Evolutionary conservation across 2,113 vertebrate genomes (phyloP).

Genomic region (Zosterops borbonicus): DNA sequence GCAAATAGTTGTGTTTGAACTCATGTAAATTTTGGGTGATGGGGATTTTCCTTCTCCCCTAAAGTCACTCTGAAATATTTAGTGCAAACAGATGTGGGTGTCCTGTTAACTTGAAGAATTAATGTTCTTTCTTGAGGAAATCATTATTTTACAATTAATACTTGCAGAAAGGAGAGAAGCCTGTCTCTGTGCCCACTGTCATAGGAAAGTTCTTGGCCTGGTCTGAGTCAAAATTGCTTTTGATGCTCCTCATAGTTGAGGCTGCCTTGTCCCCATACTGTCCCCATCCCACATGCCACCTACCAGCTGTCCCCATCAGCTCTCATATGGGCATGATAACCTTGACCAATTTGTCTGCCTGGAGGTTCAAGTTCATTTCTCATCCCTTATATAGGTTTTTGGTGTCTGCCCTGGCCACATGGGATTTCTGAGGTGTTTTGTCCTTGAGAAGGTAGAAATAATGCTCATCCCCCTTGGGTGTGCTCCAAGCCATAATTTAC

Average conservation of each 20-base stretch:
- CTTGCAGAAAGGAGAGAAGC: neutral
- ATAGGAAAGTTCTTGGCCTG: neutral
- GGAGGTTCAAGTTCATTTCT: neutral
- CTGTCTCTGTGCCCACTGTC: neutral
- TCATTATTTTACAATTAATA: neutral
- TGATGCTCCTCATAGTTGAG: neutral
- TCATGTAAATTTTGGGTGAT: neutral
- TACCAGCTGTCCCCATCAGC: neutral
- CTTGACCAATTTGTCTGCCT: neutral
- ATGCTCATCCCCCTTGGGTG: neutral
- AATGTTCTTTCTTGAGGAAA: neutral
- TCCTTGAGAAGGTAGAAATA: neutral
- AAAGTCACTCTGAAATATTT: slow-evolving; percentile 16
- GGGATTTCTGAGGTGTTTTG: neutral
- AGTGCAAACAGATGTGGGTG: neutral
- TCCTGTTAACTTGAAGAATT: neutral
- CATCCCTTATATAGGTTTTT: neutral
- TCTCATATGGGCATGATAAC: neutral
- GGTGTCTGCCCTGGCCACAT: neutral
- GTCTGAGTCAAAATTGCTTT: neutral
- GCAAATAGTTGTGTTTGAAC: neutral
- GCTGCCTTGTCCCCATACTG: neutral
- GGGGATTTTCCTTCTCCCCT: neutral
- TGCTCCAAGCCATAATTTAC: neutral
- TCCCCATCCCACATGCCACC: neutral